Percentiles rank a stretch among this genome's conserved stretches.
Conservation (phyloP, 2,888 invertebrate species). For the Zaprionus lineosus region DNA sequence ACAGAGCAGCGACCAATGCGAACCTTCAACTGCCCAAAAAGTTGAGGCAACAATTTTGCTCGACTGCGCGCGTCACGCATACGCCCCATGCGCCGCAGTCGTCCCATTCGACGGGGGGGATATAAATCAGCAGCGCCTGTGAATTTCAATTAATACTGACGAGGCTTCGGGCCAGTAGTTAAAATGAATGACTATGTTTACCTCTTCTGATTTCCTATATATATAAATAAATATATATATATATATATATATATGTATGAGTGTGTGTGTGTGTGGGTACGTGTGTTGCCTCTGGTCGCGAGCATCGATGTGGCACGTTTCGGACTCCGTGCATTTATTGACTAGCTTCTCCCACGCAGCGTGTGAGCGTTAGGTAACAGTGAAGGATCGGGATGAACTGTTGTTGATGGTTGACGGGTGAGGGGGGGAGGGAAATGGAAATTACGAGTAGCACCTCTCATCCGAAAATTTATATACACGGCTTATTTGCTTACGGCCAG, state of each 20-base stretch:
- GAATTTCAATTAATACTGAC: conserved; percentile 68
- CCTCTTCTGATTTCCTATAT: conserved; percentile 30
- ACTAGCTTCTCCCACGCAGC: conserved; percentile 17
- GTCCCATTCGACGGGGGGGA: too few relatives aligned
- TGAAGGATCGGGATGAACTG: too few relatives aligned
- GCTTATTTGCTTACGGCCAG: conserved; percentile 66
- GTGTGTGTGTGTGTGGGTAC: too few relatives aligned
- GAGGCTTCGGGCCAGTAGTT: conserved; percentile 31
- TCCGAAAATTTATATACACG: conserved; percentile 22
- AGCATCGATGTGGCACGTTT: conserved; percentile 50
- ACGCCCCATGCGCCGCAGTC: conserved; percentile 64
- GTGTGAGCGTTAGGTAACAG: too few relatives aligned
- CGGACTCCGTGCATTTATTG: conserved; percentile 33
- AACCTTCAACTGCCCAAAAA: conserved; percentile 31
- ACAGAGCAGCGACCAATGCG: not conserved
- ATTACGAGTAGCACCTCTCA: too few relatives aligned
- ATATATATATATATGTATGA: too few relatives aligned
- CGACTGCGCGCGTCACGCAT: conserved; percentile 67
- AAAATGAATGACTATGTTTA: conserved; percentile 70
- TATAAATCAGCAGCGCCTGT: conserved; percentile 65
- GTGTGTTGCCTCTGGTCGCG: conserved; percentile 19
- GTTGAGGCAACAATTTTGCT: conserved; percentile 45
- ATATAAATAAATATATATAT: not conserved
- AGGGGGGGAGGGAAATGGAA: too few relatives aligned
- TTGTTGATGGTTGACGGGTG: too few relatives aligned